phyloP scores from a whole-genome alignment of 2,888 invertebrate species.

The Drosophila picticornis region DNA sequence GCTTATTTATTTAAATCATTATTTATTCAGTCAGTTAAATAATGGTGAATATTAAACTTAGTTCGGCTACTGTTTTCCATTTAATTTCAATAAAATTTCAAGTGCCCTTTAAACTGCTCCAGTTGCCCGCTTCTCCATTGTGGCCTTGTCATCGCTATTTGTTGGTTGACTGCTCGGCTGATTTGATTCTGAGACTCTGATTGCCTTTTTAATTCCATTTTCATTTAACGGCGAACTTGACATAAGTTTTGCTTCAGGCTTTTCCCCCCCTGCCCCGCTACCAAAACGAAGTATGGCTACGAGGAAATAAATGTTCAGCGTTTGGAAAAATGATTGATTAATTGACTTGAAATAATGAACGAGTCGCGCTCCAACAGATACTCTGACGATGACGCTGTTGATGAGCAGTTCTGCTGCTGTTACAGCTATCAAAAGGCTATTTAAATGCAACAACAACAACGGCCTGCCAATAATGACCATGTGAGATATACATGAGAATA shows the following conservation, averaged over 20 bases:
- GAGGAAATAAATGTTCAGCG: slow-evolving; percentile 41
- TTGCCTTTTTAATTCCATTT: slow-evolving; percentile 31
- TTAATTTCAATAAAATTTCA: slow-evolving; percentile 31
- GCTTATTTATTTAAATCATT: slow-evolving; percentile 34
- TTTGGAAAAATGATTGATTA: slow-evolving; percentile 78
- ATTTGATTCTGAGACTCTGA: slow-evolving; percentile 5
- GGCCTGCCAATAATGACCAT: slow-evolving; percentile 64
- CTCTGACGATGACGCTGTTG: slow-evolving; percentile 30
- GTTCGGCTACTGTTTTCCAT: slow-evolving; percentile 14
- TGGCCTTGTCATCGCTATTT: slow-evolving; percentile 33
- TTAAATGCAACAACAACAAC: slow-evolving; percentile 64
- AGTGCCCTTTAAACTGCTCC: slow-evolving; percentile 12
- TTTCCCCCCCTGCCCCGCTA: neutral
- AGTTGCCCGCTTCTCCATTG: neutral
- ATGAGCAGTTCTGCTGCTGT: slow-evolving; percentile 51
- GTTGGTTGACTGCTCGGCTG: neutral
- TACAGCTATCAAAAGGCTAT: slow-evolving; percentile 63
- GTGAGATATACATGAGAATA: slow-evolving; percentile 46
- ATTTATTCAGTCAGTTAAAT: slow-evolving; percentile 42
- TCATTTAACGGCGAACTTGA: slow-evolving; percentile 53
- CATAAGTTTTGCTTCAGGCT: slow-evolving; percentile 46
- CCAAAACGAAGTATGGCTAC: slow-evolving; percentile 20
- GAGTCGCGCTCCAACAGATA: slow-evolving; percentile 28
- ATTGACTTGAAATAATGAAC: slow-evolving; percentile 65
- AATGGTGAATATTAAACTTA: slow-evolving; percentile 28